Conservation (phyloP, 2,888 invertebrate species). For the Sycophila texana region DNA sequence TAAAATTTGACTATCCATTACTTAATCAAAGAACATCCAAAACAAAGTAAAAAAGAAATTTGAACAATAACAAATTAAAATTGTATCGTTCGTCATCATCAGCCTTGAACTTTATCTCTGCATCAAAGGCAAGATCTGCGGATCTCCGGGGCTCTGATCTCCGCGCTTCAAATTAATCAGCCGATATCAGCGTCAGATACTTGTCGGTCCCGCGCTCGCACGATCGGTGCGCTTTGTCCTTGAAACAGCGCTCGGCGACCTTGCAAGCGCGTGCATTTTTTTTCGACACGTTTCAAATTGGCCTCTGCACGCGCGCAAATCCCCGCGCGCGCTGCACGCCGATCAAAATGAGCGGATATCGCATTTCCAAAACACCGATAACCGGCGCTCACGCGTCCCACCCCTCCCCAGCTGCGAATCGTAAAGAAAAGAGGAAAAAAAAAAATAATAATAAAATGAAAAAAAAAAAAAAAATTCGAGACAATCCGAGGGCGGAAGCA, state of each 20-base stretch:
- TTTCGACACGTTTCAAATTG: conserved; percentile 54
- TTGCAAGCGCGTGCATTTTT: conserved; percentile 52
- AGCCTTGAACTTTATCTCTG: no score
- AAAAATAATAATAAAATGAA: neutral
- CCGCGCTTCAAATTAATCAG: no score
- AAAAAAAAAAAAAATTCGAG: neutral
- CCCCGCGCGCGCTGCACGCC: no score
- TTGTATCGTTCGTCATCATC: conserved; percentile 3
- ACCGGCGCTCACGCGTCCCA: neutral
- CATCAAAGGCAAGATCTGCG: no score
- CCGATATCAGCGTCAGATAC: neutral
- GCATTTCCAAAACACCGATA: conserved; percentile 29
- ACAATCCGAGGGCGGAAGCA: conserved; percentile 7
- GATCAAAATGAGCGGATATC: neutral
- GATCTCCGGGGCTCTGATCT: no score
- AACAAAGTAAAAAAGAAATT: neutral
- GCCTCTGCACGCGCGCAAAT: neutral
- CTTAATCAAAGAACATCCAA: no score
- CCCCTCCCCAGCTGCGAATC: no score
- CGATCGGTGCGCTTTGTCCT: conserved; percentile 32
- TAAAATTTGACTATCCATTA: no score
- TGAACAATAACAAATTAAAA: neutral
- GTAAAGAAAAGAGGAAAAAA: neutral
- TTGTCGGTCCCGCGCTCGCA: neutral
- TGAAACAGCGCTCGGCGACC: conserved; percentile 46